phyloP scores from a whole-genome alignment of 2,113 vertebrate species.

The Nicator chloris region DNA sequence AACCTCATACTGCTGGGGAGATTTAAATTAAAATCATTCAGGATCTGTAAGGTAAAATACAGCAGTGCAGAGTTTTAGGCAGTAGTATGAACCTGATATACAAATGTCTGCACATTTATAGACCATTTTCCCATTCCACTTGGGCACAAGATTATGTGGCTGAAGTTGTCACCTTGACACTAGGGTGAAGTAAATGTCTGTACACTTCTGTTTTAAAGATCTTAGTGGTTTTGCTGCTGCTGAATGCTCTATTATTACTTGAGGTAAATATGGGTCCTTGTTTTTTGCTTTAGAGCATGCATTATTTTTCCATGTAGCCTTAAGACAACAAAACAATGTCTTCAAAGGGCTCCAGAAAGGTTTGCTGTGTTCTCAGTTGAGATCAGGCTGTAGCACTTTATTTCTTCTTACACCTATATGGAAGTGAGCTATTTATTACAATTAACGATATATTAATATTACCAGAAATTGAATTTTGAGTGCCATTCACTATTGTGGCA shows the following conservation, averaged over 20 bases:
- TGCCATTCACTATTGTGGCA: background rate
- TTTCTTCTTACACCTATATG: background rate
- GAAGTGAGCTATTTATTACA: background rate
- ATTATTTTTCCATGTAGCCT: background rate
- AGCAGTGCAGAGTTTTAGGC: background rate
- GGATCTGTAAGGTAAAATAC: background rate
- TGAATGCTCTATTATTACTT: background rate
- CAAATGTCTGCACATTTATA: background rate
- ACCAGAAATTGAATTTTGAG: background rate
- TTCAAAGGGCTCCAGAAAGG: background rate
- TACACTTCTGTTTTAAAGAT: background rate
- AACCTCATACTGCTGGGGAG: background rate
- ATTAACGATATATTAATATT: background rate
- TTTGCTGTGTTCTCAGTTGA: background rate
- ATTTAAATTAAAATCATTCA: background rate
- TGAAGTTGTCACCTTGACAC: background rate
- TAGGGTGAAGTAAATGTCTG: background rate
- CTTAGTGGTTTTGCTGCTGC: background rate
- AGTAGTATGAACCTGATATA: background rate
- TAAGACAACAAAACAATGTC: background rate
- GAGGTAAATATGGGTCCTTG: background rate
- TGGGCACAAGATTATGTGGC: background rate
- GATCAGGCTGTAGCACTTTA: background rate
- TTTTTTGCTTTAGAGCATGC: background rate
- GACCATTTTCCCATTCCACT: background rate